Evolutionary conservation across 92 coral and sea anemone species (phyloP).

Genomic region (Epizoanthus fatuus): DNA sequence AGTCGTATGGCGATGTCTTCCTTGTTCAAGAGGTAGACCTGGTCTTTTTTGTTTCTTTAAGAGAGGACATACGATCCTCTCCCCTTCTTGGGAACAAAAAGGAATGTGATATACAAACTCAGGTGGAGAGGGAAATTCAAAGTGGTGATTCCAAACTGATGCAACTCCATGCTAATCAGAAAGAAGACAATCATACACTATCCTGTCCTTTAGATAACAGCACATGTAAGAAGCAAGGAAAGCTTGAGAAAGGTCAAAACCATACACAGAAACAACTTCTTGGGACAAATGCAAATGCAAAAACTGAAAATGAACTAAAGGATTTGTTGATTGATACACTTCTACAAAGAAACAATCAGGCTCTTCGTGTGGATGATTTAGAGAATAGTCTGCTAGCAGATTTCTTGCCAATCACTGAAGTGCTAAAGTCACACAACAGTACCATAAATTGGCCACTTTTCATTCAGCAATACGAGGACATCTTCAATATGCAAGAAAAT

Average conservation of each 20-base stretch:
- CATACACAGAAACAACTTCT: no score
- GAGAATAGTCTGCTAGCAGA: neutral
- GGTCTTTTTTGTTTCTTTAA: neutral
- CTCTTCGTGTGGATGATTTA: neutral
- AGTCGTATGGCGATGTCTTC: neutral
- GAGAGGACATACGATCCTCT: no score
- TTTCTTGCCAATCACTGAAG: neutral
- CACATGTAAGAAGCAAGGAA: neutral
- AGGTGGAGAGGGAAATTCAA: no score
- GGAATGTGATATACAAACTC: no score
- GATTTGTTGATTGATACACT: slow-evolving; percentile 1
- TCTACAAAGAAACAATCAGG: neutral
- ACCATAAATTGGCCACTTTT: neutral
- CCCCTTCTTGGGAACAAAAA: no score
- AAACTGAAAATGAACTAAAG: neutral
- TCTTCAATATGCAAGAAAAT: neutral
- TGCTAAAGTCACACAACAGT: neutral
- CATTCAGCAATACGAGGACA: neutral
- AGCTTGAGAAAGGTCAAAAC: neutral
- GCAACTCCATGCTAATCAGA: no score
- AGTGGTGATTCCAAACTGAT: no score
- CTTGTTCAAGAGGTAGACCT: neutral
- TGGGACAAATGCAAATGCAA: no score
- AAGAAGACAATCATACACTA: no score
- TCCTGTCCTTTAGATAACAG: neutral